Evolutionary conservation across 1,140 invertebrate species (phyloP), one percentile per base, ranked within the genome.

Genomic region (Drosophila prosaltans): DNA sequence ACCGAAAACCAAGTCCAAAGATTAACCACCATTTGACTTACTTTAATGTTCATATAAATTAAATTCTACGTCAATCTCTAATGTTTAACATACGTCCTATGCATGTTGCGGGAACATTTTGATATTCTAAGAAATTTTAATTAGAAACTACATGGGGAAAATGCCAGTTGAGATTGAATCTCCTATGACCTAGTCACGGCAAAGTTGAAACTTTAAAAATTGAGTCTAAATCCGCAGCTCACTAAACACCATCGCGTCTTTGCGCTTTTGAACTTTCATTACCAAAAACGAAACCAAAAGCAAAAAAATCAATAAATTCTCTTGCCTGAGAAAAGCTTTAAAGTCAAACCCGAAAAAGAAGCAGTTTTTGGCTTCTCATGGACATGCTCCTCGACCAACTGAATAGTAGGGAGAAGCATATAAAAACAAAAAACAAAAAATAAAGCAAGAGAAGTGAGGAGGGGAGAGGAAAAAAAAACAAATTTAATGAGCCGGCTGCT

Each of bases 401-500:
- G 32, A 1, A 36, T 36, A 36, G 4, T 36, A 36, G 32, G 32
- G 32, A 36, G 32, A 36, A 36, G 32, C 32, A 36, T 36, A 36
- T 36, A 36, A 36, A 36, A 36, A 36, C 4, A 30, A 30, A 36
- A 36, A 36, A 57, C 21, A 54, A 40, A 36, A 36, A 7, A 2
- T 5, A 36, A 36, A 36, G 3, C 32, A 36, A 36, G 0, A 36
- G 32, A 7, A 36, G 2, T 2, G 28, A 4, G 28, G 32, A 66
- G 36, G 32, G 43, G 16, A 30, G 32, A 62, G 61, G 51, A 68
- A 67, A 66, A 30, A 69, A 68, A 70, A 69, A 64, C 76, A 79
- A 76, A 84, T 88, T 88, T 89, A 88, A 88, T 88, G 83, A 89
- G 83, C 80, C 84, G 84, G 68, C 77, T 82, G 79, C 72, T 72